Percentiles rank a stretch among this genome's conserved stretches.
Evolutionary conservation across 2,888 invertebrate genomes (phyloP).

Genomic region (Noctua janthe): DNA sequence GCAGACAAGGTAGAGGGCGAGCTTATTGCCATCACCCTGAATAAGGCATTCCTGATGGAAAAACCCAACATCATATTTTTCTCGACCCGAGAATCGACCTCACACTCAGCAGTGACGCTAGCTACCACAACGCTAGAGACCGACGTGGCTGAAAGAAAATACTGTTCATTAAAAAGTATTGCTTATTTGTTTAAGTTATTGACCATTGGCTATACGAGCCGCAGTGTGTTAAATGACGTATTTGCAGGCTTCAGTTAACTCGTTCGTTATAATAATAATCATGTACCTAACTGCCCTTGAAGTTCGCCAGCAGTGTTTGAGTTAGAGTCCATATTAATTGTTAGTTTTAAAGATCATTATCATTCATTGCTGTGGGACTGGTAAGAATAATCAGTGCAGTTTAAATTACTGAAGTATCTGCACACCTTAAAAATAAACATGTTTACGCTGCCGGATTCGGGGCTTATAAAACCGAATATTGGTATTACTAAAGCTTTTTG

Average conservation of each 20-base stretch:
- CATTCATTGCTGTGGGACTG: background rate
- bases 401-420: background rate
- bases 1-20: background rate
- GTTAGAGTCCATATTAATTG: conserved; percentile 26
- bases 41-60: background rate
- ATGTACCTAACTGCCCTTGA: conserved; percentile 45
- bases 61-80: background rate
- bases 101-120: background rate
- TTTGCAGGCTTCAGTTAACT: conserved; percentile 32
- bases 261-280: conserved; percentile 31
- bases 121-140: background rate
- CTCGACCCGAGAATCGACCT: background rate
- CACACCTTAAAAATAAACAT: no score
- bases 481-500: no score
- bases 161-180: background rate
- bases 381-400: background rate
- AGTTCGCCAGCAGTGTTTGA: conserved; percentile 8
- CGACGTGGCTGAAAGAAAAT: background rate
- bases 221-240: conserved; percentile 12
- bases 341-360: conserved; percentile 20
- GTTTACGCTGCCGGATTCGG: no score
- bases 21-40: background rate
- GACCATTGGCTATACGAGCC: background rate
- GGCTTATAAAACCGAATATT: no score
- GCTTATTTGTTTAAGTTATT: conserved; percentile 1